Evolutionary conservation across 1,140 invertebrate genomes (phyloP).

Genomic region (Dysdera silvatica): DNA sequence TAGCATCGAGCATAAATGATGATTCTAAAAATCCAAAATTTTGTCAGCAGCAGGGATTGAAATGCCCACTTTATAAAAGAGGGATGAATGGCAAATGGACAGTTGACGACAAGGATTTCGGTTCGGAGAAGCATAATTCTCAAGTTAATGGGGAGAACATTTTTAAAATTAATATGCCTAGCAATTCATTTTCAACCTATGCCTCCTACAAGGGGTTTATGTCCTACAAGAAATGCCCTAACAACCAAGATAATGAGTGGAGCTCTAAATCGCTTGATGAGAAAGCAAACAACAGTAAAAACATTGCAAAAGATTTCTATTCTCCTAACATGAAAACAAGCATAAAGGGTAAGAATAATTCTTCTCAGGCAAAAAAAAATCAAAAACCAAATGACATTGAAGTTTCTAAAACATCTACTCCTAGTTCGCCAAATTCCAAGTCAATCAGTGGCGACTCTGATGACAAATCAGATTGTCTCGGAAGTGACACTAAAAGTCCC

Average conservation of each 20-base stretch:
- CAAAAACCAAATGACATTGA: too few species aligned
- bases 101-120: slow-evolving; percentile 24
- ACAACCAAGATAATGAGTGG: too few species aligned
- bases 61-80: slow-evolving; percentile 20
- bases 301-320: background rate
- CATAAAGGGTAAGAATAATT: background rate
- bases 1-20: background rate
- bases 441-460: slow-evolving; percentile 24
- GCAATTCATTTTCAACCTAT: slow-evolving; percentile 26
- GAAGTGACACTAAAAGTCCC: slow-evolving; percentile 16
- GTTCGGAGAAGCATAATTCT: slow-evolving; percentile 1
- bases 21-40: background rate
- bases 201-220: slow-evolving; percentile 22
- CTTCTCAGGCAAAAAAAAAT: background rate
- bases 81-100: slow-evolving; percentile 18
- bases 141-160: slow-evolving; percentile 15
- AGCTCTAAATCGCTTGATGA: too few species aligned
- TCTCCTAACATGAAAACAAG: slow-evolving; percentile 20
- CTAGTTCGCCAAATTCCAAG: too few species aligned
- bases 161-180: slow-evolving; percentile 23
- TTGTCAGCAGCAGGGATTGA: background rate
- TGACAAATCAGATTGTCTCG: slow-evolving; percentile 22
- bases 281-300: too few species aligned
- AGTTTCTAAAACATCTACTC: too few species aligned
- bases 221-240: slow-evolving; percentile 27